phyloP scores from a whole-genome alignment of 2,888 invertebrate genomes.

The Branchipolynoe longqiensis region DNA sequence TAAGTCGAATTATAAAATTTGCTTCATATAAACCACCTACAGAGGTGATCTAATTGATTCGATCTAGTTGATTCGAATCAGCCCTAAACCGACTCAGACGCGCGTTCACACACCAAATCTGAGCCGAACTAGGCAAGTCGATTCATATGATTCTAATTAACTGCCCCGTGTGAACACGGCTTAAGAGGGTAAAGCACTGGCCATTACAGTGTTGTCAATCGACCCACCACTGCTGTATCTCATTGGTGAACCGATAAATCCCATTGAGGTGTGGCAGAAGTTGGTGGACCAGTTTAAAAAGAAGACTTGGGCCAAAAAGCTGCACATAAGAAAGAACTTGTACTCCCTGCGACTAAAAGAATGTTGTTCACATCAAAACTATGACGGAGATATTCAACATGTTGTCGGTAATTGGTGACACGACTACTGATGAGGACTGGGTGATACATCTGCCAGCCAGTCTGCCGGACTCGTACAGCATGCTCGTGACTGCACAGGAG shows the following conservation, averaged over 20 bases:
- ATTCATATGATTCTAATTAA: too few species aligned
- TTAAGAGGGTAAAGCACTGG: not conserved
- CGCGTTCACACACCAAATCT: too few species aligned
- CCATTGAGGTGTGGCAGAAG: conserved; percentile 3
- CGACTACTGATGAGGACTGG: conserved; percentile 2
- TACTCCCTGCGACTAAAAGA: conserved; percentile 28
- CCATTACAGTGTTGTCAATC: conserved; percentile 1
- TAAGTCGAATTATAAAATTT: too few species aligned
- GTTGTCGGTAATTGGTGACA: conserved; percentile 37
- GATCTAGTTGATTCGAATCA: too few species aligned
- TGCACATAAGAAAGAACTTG: too few species aligned
- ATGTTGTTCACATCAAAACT: conserved; percentile 34
- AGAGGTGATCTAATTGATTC: too few species aligned
- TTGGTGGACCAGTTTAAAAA: conserved; percentile 28
- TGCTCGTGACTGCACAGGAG: conserved; percentile 50
- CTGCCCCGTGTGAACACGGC: not conserved
- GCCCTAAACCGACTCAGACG: too few species aligned
- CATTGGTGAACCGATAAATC: not conserved
- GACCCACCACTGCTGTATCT: conserved; percentile 33
- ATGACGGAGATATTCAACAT: conserved; percentile 49
- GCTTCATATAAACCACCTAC: too few species aligned
- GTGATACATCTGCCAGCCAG: conserved; percentile 43
- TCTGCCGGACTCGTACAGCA: conserved; percentile 14
- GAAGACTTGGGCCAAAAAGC: conserved; percentile 7
- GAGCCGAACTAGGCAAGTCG: too few species aligned